These are phyloP conservation scores for Cyprichromis sp. DNA, from an alignment of 2,113 vertebrate species.

Conservation along the genomic window DNA sequence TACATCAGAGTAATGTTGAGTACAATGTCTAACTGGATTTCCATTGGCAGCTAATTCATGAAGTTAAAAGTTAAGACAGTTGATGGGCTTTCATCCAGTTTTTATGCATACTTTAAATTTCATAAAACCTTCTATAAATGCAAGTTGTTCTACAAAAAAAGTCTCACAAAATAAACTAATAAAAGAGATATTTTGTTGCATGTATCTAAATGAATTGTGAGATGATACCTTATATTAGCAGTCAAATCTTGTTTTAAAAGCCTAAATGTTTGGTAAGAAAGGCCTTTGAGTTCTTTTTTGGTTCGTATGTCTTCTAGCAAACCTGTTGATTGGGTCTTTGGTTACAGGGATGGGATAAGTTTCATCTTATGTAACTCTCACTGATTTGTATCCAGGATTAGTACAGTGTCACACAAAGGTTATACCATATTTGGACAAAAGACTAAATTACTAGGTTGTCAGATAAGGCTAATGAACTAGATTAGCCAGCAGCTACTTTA, in stretches of 20 bases:
- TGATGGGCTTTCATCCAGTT: not conserved
- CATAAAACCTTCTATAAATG: not conserved
- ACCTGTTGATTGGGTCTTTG: not conserved
- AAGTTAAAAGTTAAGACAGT: not conserved
- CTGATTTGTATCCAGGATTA: not conserved
- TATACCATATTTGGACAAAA: not conserved
- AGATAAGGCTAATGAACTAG: not conserved
- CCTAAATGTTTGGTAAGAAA: not conserved
- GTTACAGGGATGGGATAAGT: not conserved
- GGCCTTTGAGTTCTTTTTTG: not conserved
- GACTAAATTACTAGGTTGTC: not conserved
- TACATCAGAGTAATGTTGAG: not conserved
- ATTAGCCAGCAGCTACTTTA: not conserved
- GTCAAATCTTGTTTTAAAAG: not conserved
- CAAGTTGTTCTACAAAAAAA: not conserved
- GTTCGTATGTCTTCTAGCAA: not conserved
- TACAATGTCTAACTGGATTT: not conserved
- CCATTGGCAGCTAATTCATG: not conserved
- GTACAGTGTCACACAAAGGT: not conserved
- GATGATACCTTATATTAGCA: not conserved
- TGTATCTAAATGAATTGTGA: not conserved
- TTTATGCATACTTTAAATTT: not conserved
- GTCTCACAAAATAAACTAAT: not conserved
- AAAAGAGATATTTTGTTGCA: not conserved
- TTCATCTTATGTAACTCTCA: not conserved